Evolutionary conservation across 2,797 vertebrate species (phyloP).

Genomic region (Hippoglossus hippoglossus): DNA sequence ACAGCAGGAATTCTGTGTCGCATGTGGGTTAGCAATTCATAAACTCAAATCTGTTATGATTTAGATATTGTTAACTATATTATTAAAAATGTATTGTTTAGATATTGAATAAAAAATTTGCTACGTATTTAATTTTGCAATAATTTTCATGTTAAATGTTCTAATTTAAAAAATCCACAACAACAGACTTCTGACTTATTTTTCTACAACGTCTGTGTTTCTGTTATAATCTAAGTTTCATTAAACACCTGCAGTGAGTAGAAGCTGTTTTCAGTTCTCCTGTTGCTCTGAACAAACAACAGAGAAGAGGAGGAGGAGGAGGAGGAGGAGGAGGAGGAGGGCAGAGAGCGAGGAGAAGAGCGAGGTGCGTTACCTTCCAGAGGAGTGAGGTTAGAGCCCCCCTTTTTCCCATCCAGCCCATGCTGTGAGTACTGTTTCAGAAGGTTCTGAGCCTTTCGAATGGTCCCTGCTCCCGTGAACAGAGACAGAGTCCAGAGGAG

Average conservation of each 20-base stretch:
- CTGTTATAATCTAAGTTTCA: not conserved
- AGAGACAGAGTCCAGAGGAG: slow-evolving; percentile 61
- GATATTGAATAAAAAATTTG: too few relatives aligned
- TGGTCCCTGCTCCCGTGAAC: slow-evolving; percentile 95
- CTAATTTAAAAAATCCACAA: too few relatives aligned
- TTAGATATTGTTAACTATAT: too few relatives aligned
- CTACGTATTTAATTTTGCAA: too few relatives aligned
- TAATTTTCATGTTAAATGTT: too few relatives aligned
- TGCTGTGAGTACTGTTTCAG: slow-evolving; percentile 99
- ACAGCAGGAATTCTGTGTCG: too few relatives aligned
- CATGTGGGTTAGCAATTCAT: too few relatives aligned
- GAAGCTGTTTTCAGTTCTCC: slow-evolving; percentile 55
- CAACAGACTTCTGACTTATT: too few relatives aligned
- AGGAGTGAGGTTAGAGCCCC: slow-evolving; percentile 99
- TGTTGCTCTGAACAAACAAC: slow-evolving; percentile 30
- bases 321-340: slow-evolving; percentile 45
- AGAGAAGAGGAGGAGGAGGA: not conserved
- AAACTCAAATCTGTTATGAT: too few relatives aligned
- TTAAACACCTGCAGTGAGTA: not conserved
- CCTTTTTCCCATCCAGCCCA: slow-evolving; percentile 99
- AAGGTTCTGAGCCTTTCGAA: slow-evolving; percentile 99
- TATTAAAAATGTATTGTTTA: too few relatives aligned
- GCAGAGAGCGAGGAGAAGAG: slow-evolving; percentile 35
- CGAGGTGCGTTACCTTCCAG: slow-evolving; percentile 94
- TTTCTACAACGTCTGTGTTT: too few relatives aligned